Evolutionary conservation across 2,888 invertebrate species (phyloP).

Genomic region (Troides aeacus): DNA sequence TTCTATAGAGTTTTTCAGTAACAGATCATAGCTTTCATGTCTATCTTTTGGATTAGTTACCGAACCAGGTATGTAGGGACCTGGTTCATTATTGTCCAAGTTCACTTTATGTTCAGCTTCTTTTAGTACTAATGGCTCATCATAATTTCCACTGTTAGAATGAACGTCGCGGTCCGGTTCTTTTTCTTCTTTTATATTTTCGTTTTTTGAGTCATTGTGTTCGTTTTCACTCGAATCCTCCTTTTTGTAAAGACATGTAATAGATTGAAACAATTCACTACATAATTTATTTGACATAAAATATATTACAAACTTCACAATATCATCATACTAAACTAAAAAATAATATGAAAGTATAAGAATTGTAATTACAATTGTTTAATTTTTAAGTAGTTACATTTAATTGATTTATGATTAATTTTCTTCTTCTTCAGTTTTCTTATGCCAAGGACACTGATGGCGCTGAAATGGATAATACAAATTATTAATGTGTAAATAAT

Average conservation of each 20-base stretch:
- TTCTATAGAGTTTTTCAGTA: constrained; percentile 67
- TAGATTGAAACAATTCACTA: constrained; percentile 36
- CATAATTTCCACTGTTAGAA: constrained; percentile 31
- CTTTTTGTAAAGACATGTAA: constrained; percentile 74
- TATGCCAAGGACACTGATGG: constrained; percentile 58
- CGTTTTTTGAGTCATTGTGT: constrained; percentile 30
- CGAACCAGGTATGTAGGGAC: constrained; percentile 79
- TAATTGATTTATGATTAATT: constrained; percentile 41
- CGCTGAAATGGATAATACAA: constrained; percentile 60
- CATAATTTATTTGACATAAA: constrained; percentile 30
- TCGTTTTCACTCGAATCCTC: constrained; percentile 41
- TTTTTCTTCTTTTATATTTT: constrained; percentile 32
- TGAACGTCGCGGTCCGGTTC: constrained; percentile 13
- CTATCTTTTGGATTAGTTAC: constrained; percentile 75
- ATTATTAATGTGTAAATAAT: not conserved
- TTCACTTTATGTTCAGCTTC: constrained; percentile 51
- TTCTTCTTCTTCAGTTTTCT: constrained; percentile 33
- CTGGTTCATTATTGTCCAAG: constrained; percentile 56
- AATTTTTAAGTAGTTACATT: constrained; percentile 26
- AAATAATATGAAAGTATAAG: not conserved
- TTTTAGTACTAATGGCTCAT: constrained; percentile 54
- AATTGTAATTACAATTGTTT: constrained; percentile 12
- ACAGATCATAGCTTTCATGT: constrained; percentile 68
- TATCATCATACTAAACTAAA: not conserved
- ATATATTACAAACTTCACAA: not conserved